These are phyloP conservation scores for Sitophilus oryzae DNA, from an alignment of 1,140 invertebrate species.

Conservation along the genomic window DNA sequence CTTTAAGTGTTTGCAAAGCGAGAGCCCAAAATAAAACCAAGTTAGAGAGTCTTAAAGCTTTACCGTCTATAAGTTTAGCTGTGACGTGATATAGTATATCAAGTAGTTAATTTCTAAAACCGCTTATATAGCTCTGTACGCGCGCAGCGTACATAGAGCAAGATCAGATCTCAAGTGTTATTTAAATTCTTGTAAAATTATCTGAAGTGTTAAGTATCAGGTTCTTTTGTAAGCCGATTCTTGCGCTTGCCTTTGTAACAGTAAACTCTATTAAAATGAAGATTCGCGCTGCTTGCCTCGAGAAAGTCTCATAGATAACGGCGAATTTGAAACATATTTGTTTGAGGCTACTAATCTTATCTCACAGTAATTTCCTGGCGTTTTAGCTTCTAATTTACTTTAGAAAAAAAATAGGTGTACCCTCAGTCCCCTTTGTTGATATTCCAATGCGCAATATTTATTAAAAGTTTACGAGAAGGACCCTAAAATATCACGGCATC, in stretches of 20 bases:
- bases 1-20: too few species aligned
- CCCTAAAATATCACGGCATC: background rate
- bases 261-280: background rate
- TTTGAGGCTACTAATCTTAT: too few species aligned
- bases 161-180: background rate
- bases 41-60: too few species aligned
- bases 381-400: too few species aligned
- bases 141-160: too few species aligned
- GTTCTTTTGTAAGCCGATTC: slow-evolving; percentile 3
- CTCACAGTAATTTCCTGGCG: too few species aligned
- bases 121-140: too few species aligned
- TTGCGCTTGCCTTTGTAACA: slow-evolving; percentile 2
- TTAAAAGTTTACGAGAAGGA: background rate
- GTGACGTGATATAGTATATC: background rate
- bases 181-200: background rate
- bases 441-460: background rate
- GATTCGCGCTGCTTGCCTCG: background rate
- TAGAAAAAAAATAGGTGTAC: too few species aligned
- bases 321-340: background rate
- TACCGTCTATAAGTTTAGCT: too few species aligned
- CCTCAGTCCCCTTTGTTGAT: too few species aligned
- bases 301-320: background rate
- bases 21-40: too few species aligned
- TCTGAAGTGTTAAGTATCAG: slow-evolving; percentile 1
- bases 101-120: too few species aligned